These are phyloP conservation scores for Astyanax mexicanus DNA, from an alignment of 2,797 vertebrate species.

Conservation along the genomic window DNA sequence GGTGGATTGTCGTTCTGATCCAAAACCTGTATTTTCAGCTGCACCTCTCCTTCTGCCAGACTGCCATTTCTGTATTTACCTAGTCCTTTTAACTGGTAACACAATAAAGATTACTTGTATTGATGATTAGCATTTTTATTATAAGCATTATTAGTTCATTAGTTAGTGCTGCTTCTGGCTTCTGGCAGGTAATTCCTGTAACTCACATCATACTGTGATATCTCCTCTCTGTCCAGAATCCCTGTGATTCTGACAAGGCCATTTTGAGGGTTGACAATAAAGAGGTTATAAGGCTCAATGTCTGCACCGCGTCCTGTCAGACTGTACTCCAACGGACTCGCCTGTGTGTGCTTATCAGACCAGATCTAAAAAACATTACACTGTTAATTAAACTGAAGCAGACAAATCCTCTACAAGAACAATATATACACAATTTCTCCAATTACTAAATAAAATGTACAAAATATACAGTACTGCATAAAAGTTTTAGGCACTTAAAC, in stretches of 20 bases:
- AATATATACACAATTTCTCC: too few species aligned
- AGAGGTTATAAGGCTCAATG: slow-evolving; percentile 79
- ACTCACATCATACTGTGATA: slow-evolving; percentile 75
- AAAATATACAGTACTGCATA: too few species aligned
- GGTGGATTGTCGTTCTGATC: slow-evolving; percentile 92
- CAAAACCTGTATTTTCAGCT: slow-evolving; percentile 79
- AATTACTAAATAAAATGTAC: too few species aligned
- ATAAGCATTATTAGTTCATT: not conserved
- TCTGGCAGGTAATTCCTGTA: not conserved
- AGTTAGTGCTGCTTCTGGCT: not conserved
- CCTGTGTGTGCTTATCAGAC: slow-evolving; percentile 81
- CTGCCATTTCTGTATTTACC: slow-evolving; percentile 64
- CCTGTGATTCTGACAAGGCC: slow-evolving; percentile 83
- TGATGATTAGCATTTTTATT: not conserved
- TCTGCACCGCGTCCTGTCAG: slow-evolving; percentile 87
- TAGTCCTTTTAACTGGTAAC: slow-evolving; percentile 69
- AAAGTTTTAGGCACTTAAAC: too few species aligned
- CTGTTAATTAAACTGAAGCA: too few species aligned
- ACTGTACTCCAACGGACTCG: slow-evolving; percentile 75
- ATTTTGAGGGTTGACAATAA: slow-evolving; percentile 80
- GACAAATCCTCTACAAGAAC: too few species aligned
- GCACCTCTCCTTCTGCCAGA: slow-evolving; percentile 79
- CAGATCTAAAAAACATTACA: slow-evolving; percentile 81
- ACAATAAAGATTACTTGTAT: slow-evolving; percentile 9
- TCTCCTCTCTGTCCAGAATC: slow-evolving; percentile 86